Base-by-base conservation (phyloP, 2,888 invertebrate species). In the Sthenelais limicola region DNA sequence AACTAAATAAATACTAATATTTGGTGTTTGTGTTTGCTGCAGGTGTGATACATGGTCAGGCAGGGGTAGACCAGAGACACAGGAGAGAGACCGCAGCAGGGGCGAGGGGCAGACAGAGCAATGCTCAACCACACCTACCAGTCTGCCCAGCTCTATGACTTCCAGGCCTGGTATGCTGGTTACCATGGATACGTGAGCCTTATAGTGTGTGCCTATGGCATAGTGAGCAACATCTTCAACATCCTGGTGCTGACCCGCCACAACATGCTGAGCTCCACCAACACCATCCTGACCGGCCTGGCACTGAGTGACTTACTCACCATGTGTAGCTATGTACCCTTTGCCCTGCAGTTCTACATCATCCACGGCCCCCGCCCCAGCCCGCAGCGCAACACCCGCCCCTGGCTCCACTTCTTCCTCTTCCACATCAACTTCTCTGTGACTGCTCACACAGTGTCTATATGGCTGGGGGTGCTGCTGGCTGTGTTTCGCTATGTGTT, bases 261-360 rank as follows among this genome's bases (percentile, higher is more conserved):
- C 32, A 95, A 96, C 87, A 96, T 97, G 96, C 82, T 87, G 32
- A 94, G 94, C 73, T 93, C 97, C 0, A 96, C 96, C 48, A 97
- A 97, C 89, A 92, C 93, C 71, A 95, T 97, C 74, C 91, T 97
- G 52, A 96, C 96, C 0, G 88, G 87, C 58, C 80, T 96, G 30
- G 97, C 97, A 0, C 92, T 96, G 12, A 94, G 96, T 15, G 97
- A 97, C 87, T 91, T 97, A 47, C 90, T 96, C 21, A 96, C 97
- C 12, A 97, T 97, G 81, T 68, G 86, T 21, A 96, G 96, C 81
- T 97, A 97, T 88, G 93, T 97, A 78, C 97, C 97, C 0, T 96
- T 94, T 86, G 93, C 94, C 0, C 90, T 93, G 66, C 94, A 95
- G 72, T 86, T 85, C 77, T 85, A 85, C 79, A 81, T 81, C 75